phyloP scores from a whole-genome alignment of 2,888 invertebrate genomes.

The Yponomeuta cagnagella region DNA sequence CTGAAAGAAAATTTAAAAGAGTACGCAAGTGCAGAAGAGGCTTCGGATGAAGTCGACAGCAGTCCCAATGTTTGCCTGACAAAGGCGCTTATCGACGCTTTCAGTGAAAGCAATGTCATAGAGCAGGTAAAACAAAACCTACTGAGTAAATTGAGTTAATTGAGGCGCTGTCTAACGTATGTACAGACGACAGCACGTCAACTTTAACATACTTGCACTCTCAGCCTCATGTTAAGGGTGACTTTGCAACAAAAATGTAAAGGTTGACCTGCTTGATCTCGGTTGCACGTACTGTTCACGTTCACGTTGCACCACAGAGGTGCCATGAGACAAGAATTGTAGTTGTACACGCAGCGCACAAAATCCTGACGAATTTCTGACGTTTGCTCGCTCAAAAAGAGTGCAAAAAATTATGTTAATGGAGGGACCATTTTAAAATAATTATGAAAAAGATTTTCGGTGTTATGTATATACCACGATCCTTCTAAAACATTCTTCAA shows the following conservation, averaged over 20 bases:
- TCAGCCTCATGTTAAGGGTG: not conserved
- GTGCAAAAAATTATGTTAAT: too few relatives aligned
- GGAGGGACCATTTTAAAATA: too few relatives aligned
- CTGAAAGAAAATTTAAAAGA: conserved; percentile 50
- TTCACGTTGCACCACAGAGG: too few relatives aligned
- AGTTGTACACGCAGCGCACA: not conserved
- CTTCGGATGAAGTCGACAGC: conserved; percentile 44
- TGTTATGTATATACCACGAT: too few relatives aligned
- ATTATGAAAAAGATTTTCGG: too few relatives aligned
- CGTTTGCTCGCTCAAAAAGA: too few relatives aligned
- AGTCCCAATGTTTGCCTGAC: conserved; percentile 51
- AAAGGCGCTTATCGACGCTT: conserved; percentile 77
- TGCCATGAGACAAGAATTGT: not conserved
- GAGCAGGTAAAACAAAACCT: conserved; percentile 70
- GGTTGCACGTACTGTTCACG: too few relatives aligned
- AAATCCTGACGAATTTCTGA: too few relatives aligned
- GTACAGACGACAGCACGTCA: not conserved
- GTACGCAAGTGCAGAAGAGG: conserved; percentile 35
- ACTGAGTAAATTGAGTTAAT: conserved; percentile 38
- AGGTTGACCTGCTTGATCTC: not conserved
- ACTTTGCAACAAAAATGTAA: not conserved
- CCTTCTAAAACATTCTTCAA: too few relatives aligned
- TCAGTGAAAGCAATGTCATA: conserved; percentile 79
- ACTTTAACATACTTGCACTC: not conserved
- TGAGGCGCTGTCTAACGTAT: not conserved